Percentiles rank a stretch among this genome's conserved stretches.
phyloP scores from a whole-genome alignment of 2,113 vertebrate species.

The Agapornis roseicollis region DNA sequence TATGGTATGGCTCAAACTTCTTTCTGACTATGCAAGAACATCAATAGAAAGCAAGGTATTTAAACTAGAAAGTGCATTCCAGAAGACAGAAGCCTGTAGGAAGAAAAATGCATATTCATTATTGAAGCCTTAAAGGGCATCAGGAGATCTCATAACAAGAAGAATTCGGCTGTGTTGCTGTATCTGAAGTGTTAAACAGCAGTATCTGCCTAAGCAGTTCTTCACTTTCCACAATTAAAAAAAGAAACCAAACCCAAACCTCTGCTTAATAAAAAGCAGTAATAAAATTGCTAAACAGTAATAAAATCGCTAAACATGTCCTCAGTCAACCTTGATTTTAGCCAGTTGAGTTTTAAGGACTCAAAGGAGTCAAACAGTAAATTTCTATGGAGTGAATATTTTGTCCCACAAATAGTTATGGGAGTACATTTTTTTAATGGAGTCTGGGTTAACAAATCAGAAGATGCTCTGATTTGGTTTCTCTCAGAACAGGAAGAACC shows the following conservation, averaged over 20 bases:
- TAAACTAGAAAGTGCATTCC: neutral
- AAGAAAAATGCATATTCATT: neutral
- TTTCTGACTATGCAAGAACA: neutral
- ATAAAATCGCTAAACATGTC: neutral
- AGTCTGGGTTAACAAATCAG: neutral
- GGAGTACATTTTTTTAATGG: neutral
- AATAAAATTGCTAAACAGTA: neutral
- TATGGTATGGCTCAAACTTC: neutral
- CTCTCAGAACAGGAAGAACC: conserved; percentile 44
- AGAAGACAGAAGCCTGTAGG: neutral
- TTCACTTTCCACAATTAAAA: neutral
- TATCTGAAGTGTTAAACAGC: neutral
- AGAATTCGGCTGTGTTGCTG: neutral
- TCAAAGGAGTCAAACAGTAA: neutral
- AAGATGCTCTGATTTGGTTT: conserved; percentile 17
- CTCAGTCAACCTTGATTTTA: neutral
- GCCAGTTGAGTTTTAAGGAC: neutral
- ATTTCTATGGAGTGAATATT: neutral
- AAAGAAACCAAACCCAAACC: neutral
- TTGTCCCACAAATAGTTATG: neutral
- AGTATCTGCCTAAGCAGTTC: neutral
- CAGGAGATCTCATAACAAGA: neutral
- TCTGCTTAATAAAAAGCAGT: neutral
- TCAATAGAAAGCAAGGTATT: neutral
- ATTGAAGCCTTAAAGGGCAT: neutral